Evolutionary conservation across 2,888 invertebrate species (phyloP), one percentile per base, ranked within the genome.

Genomic region (Sminthurides aquaticus): DNA sequence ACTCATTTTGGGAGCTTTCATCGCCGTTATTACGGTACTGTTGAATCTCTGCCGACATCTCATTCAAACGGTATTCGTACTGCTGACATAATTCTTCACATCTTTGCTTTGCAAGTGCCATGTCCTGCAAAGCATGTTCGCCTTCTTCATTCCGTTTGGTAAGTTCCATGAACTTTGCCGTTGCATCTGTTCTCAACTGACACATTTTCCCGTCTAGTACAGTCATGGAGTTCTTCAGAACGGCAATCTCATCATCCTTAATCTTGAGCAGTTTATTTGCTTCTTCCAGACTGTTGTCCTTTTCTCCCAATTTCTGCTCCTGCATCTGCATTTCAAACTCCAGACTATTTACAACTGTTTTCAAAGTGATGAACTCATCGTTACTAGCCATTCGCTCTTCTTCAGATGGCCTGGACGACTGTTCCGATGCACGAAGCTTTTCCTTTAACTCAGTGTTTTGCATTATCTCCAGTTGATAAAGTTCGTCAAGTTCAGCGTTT

Each of bases 391-490:
- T 1, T 3, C 57, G 20, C 2, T 3, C 26, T 28, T 1, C 3
- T 2, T n/a, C n/a, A n/a, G n/a, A n/a, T n/a, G n/a, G n/a, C n/a
- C n/a, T n/a, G n/a, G n/a, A n/a, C 25, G 18, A 48, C 49, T 3
- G 3, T 49, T 49, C 15, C 11, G 20, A 15, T 15, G 18, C 34
- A 1, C 62, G 55, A 2, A 62, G 24, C n/a, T 29, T 29, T 20
- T 62, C 43, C 20, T 62, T 62, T 11, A 62, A 20, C 22, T 62
- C 55, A 24, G 2, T 24, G 18, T 52, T 62, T 24, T 62, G 62
- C 8, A 25, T 24, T 25, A 54, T 22, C 34, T 62, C 55, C 29
- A 62, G 26, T 1, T 52, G 29, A 15, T 52, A 34, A 24, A 62
- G 20, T 24, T 62, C 62, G 18, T 55, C 27, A 15, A 52, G 20